Percentiles rank a stretch among this genome's conserved stretches.
These are phyloP conservation scores for Mellilla xanthometata DNA, from an alignment of 2,888 invertebrate genomes.

Conservation along the genomic window DNA sequence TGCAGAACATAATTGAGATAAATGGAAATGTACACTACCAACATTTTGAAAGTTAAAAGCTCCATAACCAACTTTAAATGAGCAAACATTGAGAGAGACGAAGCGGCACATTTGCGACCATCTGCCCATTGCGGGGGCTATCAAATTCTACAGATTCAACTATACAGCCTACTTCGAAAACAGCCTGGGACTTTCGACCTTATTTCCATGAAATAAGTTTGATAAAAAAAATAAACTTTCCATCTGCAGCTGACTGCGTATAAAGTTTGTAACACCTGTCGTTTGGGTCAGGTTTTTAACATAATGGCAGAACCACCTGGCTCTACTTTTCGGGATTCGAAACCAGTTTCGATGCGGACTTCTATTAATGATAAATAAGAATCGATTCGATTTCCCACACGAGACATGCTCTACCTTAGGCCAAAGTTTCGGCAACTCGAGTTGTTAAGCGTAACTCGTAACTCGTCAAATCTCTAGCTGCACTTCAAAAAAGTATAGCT, in stretches of 20 bases:
- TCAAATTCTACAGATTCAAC: slow-evolving; percentile 31
- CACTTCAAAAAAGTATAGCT: too few relatives aligned
- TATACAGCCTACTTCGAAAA: slow-evolving; percentile 7
- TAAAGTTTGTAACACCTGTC: slow-evolving; percentile 58
- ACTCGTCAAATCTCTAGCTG: too few relatives aligned
- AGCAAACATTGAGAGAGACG: slow-evolving; percentile 19
- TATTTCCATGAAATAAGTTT: slow-evolving; percentile 15
- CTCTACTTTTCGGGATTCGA: slow-evolving; percentile 30
- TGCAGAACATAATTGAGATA: not conserved
- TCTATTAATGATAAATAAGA: slow-evolving; percentile 1
- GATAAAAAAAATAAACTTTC: slow-evolving; percentile 8
- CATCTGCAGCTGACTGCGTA: slow-evolving; percentile 20
- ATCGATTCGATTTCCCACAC: not conserved
- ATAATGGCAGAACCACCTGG: slow-evolving; percentile 48
- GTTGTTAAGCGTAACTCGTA: too few relatives aligned
- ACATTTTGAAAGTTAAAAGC: slow-evolving; percentile 13
- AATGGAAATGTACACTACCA: slow-evolving; percentile 1
- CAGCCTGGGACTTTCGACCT: slow-evolving; percentile 11
- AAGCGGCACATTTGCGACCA: slow-evolving; percentile 29
- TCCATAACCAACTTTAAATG: slow-evolving; percentile 16
- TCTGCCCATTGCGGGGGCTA: slow-evolving; percentile 35
- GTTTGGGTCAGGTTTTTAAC: slow-evolving; percentile 56
- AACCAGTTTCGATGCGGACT: slow-evolving; percentile 15
- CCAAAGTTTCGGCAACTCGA: too few relatives aligned
- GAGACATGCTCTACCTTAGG: too few relatives aligned